Evolutionary conservation across 2,113 vertebrate species (phyloP).

Genomic region (Laticauda laticaudata): DNA sequence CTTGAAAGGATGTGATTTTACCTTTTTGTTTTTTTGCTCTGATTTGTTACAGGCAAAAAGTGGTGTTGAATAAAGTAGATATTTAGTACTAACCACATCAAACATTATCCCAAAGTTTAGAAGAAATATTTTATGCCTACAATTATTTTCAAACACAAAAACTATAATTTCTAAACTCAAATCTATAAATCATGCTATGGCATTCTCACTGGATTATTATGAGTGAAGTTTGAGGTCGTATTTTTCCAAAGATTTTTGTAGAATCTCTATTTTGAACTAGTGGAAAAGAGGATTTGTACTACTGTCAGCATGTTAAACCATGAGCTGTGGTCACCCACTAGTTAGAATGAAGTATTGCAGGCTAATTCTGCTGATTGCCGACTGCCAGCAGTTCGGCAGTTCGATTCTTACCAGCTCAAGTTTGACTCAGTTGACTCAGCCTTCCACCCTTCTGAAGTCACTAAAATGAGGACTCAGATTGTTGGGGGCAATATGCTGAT

Average conservation of each 20-base stretch:
- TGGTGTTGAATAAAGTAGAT: not conserved
- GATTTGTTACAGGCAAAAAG: not conserved
- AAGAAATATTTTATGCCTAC: not conserved
- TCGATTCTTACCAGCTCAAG: not conserved
- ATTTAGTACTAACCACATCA: not conserved
- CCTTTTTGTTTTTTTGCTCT: not conserved
- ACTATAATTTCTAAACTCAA: not conserved
- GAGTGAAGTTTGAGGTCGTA: not conserved
- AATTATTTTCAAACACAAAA: not conserved
- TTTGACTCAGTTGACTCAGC: not conserved
- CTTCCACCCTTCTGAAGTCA: not conserved
- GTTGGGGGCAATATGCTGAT: not conserved
- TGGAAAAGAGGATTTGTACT: not conserved
- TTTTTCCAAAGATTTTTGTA: not conserved
- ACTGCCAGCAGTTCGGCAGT: not conserved
- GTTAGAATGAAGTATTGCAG: not conserved
- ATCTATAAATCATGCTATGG: not conserved
- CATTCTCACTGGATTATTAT: not conserved
- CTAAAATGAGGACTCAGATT: not conserved
- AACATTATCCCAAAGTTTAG: not conserved
- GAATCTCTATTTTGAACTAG: not conserved
- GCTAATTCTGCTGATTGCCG: not conserved
- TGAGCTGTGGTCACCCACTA: not conserved
- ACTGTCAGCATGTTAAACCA: not conserved
- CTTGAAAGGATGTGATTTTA: not conserved